phyloP scores from a whole-genome alignment of 2,888 invertebrate genomes.

The Clanis bilineata region DNA sequence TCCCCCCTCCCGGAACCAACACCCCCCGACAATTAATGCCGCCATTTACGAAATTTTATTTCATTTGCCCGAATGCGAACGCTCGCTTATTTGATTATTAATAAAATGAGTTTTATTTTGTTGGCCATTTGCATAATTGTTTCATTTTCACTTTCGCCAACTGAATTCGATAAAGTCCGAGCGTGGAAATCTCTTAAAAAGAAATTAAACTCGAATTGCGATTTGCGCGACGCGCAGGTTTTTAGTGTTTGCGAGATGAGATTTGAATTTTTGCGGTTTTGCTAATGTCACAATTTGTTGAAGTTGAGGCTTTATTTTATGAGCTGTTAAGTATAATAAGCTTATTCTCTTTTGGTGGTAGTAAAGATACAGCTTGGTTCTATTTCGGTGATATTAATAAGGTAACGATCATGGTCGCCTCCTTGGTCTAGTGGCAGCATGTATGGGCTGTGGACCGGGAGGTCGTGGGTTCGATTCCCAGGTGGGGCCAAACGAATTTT shows the following conservation, averaged over 20 bases:
- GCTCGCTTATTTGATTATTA: conserved; percentile 77
- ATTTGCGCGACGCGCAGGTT: conserved; percentile 46
- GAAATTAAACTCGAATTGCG: conserved; percentile 66
- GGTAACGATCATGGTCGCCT: too few species aligned
- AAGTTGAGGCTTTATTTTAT: background rate
- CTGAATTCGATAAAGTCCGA: conserved; percentile 63
- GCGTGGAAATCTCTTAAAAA: conserved; percentile 60
- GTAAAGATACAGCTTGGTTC: too few species aligned
- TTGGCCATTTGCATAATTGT: conserved; percentile 77
- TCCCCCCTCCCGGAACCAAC: conserved; percentile 22
- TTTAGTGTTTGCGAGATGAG: conserved; percentile 47
- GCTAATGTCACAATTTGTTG: conserved; percentile 24
- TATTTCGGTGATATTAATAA: too few species aligned
- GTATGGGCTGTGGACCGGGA: too few species aligned
- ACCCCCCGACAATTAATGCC: conserved; percentile 68
- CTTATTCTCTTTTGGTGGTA: background rate
- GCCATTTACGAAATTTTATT: conserved; percentile 77
- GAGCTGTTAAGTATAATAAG: background rate
- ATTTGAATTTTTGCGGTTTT: conserved; percentile 36
- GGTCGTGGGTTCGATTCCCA: too few species aligned
- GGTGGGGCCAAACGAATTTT: too few species aligned
- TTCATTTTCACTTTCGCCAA: conserved; percentile 70
- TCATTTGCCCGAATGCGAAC: conserved; percentile 67
- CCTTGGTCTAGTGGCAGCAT: too few species aligned
- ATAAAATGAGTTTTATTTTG: conserved; percentile 80